Conservation (phyloP, 2,797 vertebrate species). For the Fistularia commersonii region DNA sequence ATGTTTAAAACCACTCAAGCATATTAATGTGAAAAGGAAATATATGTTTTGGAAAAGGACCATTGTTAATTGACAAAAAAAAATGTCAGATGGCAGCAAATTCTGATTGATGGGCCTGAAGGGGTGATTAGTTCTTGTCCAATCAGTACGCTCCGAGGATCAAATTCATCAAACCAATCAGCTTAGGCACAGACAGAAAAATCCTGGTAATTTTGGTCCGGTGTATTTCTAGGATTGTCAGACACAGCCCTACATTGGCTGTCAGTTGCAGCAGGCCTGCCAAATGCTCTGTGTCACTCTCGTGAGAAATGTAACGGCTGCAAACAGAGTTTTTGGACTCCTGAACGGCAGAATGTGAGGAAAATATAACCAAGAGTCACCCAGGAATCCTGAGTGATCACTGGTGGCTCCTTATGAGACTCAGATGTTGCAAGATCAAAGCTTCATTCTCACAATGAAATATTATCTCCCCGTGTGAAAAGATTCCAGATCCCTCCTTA, state of each 20-base stretch:
- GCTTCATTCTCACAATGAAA: slow-evolving; percentile 59
- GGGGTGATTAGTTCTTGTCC: slow-evolving; percentile 40
- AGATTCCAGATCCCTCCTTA: slow-evolving; percentile 54
- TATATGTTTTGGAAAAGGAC: slow-evolving; percentile 59
- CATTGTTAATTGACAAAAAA: slow-evolving; percentile 67
- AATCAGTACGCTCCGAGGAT: slow-evolving; percentile 32
- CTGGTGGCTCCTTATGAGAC: slow-evolving; percentile 54
- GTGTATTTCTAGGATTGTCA: slow-evolving; percentile 41
- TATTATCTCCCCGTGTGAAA: slow-evolving; percentile 61
- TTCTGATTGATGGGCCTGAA: slow-evolving; percentile 53
- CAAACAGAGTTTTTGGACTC: slow-evolving; percentile 49
- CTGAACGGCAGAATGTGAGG: slow-evolving; percentile 44
- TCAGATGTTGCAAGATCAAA: slow-evolving; percentile 67
- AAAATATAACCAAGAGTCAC: slow-evolving; percentile 49
- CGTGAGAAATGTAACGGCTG: slow-evolving; percentile 42
- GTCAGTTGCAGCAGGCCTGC: slow-evolving; percentile 35
- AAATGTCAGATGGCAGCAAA: slow-evolving; percentile 50
- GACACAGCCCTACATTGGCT: slow-evolving; percentile 23
- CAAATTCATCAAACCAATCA: slow-evolving; percentile 50
- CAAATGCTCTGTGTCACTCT: slow-evolving; percentile 28
- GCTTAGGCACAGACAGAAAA: slow-evolving; percentile 30
- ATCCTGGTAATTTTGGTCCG: slow-evolving; percentile 26
- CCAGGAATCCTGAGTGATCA: slow-evolving; percentile 69
- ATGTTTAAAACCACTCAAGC: slow-evolving; percentile 72
- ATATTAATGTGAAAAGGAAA: slow-evolving; percentile 71